These are phyloP conservation scores for Apaloderma vittatum DNA, from an alignment of 2,113 vertebrate genomes.

Conservation along the genomic window DNA sequence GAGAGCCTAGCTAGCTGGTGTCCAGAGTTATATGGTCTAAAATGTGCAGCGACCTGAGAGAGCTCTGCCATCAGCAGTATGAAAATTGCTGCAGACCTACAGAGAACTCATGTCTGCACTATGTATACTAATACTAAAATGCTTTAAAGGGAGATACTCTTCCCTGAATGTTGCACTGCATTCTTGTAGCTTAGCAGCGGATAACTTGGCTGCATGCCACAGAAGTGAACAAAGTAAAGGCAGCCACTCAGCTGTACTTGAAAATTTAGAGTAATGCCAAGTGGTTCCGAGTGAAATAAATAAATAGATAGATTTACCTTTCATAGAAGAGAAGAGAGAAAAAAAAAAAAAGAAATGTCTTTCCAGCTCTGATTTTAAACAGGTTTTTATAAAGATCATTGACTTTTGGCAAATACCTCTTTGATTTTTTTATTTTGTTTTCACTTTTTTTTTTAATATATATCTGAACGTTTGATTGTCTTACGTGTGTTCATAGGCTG, in stretches of 20 bases:
- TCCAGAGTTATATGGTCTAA: neutral
- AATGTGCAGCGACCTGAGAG: slow-evolving; percentile 18
- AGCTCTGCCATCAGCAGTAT: neutral
- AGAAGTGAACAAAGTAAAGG: neutral
- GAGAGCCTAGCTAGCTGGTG: neutral
- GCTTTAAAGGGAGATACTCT: neutral
- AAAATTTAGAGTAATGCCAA: neutral
- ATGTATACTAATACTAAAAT: neutral
- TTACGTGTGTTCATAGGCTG: accelerated
- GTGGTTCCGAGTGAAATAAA: neutral
- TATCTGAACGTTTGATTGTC: accelerated
- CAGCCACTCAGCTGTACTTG: neutral
- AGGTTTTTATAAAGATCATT: neutral
- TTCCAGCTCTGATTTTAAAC: neutral
- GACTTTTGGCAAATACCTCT: neutral
- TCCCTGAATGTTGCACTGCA: neutral
- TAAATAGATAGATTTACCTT: neutral
- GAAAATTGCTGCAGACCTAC: neutral
- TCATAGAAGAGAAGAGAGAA: neutral
- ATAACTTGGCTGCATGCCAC: neutral
- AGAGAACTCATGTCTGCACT: neutral
- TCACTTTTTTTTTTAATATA: neutral
- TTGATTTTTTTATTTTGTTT: neutral
- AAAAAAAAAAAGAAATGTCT: accelerated
- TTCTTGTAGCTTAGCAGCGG: slow-evolving; percentile 5